Conservation (phyloP, 2,888 invertebrate species). For the Eumerus sabulonum region DNA sequence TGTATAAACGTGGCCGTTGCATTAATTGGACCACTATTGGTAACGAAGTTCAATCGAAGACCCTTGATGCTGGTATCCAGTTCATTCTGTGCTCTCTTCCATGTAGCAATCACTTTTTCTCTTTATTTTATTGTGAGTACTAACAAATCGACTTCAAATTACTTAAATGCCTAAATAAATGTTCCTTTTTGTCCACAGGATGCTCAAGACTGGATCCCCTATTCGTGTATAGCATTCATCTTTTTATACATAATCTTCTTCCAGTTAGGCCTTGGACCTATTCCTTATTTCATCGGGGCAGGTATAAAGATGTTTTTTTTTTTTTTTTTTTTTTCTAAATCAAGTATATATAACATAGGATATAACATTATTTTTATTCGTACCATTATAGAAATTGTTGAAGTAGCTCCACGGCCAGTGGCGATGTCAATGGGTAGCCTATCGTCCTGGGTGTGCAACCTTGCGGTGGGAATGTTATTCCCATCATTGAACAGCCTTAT, state of each 20-base stretch:
- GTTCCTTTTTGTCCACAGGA: slow-evolving; percentile 78
- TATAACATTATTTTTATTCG: slow-evolving; percentile 71
- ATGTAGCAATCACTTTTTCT: slow-evolving; percentile 82
- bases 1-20: slow-evolving; percentile 84
- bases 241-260: slow-evolving; percentile 87
- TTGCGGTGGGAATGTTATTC: slow-evolving; percentile 89
- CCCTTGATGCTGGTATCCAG: slow-evolving; percentile 84
- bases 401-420: slow-evolving; percentile 87
- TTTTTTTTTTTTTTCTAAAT: too few relatives aligned
- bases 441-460: slow-evolving; percentile 92
- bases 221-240: slow-evolving; percentile 84
- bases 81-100: slow-evolving; percentile 80
- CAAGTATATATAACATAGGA: too few relatives aligned
- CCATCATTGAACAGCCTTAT: slow-evolving; percentile 82
- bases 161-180: neutral
- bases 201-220: slow-evolving; percentile 83
- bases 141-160: slow-evolving; percentile 1
- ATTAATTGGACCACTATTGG: slow-evolving; percentile 82
- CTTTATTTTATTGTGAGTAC: slow-evolving; percentile 83
- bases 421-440: slow-evolving; percentile 92
- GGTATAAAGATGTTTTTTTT: too few relatives aligned
- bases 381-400: slow-evolving; percentile 84
- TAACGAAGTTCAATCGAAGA: slow-evolving; percentile 85
- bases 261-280: slow-evolving; percentile 91
- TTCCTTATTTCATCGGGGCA: slow-evolving; percentile 91